A percentile compares a stretch with the other conserved stretches of the same genome.
These are phyloP conservation scores for Bergia sp. DNA, from an alignment of 92 coral and sea anemone species.

Conservation along the genomic window DNA sequence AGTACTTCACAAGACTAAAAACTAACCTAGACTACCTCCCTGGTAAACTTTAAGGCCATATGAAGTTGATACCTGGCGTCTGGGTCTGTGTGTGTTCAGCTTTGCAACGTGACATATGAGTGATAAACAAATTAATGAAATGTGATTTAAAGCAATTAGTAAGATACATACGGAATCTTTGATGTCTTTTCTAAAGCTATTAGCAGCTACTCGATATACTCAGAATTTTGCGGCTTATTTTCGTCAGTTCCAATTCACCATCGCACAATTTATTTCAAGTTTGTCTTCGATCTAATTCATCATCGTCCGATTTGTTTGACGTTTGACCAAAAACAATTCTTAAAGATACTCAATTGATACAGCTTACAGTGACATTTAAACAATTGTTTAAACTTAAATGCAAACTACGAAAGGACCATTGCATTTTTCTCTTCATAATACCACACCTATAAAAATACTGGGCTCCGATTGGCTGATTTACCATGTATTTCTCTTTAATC, in stretches of 20 bases:
- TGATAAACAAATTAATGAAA: not conserved
- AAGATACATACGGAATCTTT: not conserved
- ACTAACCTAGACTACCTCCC: not conserved
- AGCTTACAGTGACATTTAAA: too few species aligned
- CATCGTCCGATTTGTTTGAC: too few species aligned
- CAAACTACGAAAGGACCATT: too few species aligned
- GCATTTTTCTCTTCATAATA: too few species aligned
- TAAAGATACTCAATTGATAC: too few species aligned
- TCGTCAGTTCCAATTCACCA: not conserved
- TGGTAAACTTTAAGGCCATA: not conserved
- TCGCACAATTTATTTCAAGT: too few species aligned
- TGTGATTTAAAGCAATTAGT: not conserved
- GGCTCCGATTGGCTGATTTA: too few species aligned
- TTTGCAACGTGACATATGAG: not conserved
- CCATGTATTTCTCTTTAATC: too few species aligned
- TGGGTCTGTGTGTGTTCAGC: not conserved
- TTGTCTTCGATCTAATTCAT: too few species aligned
- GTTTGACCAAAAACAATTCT: too few species aligned
- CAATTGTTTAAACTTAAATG: too few species aligned
- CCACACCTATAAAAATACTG: too few species aligned
- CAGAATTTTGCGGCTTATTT: not conserved
- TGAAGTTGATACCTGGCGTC: not conserved
- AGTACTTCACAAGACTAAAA: not conserved
- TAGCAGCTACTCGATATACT: not conserved
- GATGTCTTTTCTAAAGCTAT: not conserved